phyloP scores from a whole-genome alignment of 2,113 vertebrate genomes.

The Jaculus jaculus region DNA sequence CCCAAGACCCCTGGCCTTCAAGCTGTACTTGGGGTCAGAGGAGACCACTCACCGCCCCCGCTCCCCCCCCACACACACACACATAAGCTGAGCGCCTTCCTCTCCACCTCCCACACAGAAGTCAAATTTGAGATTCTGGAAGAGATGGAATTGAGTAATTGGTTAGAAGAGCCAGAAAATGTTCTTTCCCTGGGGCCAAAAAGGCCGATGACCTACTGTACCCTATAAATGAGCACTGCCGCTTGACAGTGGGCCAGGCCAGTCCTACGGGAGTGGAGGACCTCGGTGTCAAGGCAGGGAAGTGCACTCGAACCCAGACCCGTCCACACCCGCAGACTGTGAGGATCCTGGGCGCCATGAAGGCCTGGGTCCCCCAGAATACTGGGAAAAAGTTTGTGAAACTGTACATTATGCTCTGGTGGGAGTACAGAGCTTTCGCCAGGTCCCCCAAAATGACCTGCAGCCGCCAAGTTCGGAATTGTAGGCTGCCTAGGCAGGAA shows the following conservation, averaged over 20 bases:
- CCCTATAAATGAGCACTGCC: neutral
- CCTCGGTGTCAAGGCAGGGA: neutral
- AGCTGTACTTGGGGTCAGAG: neutral
- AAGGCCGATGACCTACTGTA: conserved; percentile 13
- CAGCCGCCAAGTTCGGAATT: neutral
- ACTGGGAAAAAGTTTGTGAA: neutral
- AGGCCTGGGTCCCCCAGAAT: neutral
- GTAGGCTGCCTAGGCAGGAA: neutral
- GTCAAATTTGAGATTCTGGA: conserved; percentile 6
- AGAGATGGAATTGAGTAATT: neutral
- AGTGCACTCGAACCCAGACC: neutral
- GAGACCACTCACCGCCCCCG: neutral
- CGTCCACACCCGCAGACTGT: neutral
- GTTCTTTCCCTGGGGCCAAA: conserved; percentile 28
- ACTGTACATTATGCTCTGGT: neutral
- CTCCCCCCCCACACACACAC: too few relatives aligned
- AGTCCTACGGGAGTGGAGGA: neutral
- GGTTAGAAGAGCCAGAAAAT: conserved; percentile 23
- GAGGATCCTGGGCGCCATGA: neutral
- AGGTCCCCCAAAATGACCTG: neutral
- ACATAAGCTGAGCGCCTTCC: neutral
- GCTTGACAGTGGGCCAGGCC: neutral
- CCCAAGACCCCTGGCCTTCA: neutral
- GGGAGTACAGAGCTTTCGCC: neutral
- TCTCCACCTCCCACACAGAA: neutral